These are phyloP conservation scores for Drosophila melanogaster DNA, from an alignment of 1,140 invertebrate species.

Conservation along the genomic window Release_6_plus_ISO1_MT NC_004354.4:7871501-7872000, in stretches of 20 bases:
- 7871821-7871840: conserved; percentile 66
- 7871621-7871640: conserved; percentile 41
- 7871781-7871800: conserved; percentile 53
- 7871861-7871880: conserved; percentile 76
- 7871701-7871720: conserved; percentile 57
- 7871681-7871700: conserved; percentile 74
- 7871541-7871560: conserved; percentile 16
- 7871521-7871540: background rate
- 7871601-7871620: conserved; percentile 46
- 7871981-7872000: conserved; percentile 73
- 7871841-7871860: conserved; percentile 70
- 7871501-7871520: background rate
- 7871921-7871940: conserved; percentile 27
- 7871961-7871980: conserved; percentile 71
- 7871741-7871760: conserved; percentile 37
- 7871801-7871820: conserved; percentile 63
- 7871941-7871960: conserved; percentile 70
- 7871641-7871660: conserved; percentile 28
- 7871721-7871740: conserved; percentile 44
- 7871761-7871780: background rate
- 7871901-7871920: conserved; percentile 17
- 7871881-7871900: conserved; percentile 59
- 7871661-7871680: conserved; percentile 76
- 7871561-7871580: conserved; percentile 14
- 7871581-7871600: background rate